phyloP scores from a whole-genome alignment of 92 coral and sea anemone genomes.

The Ricordea florida region DNA sequence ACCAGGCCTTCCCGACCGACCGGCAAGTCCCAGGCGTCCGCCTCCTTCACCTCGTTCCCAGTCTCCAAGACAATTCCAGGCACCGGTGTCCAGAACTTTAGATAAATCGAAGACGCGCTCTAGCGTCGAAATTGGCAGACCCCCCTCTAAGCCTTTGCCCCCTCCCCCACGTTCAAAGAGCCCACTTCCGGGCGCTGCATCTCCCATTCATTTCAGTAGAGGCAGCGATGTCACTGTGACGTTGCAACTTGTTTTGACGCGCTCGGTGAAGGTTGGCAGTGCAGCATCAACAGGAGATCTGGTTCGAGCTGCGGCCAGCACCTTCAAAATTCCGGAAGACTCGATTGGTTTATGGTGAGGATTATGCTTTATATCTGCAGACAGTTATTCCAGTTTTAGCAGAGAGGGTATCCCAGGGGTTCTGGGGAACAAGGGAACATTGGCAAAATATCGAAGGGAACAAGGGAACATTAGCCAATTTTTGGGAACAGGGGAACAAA shows the following conservation, averaged over 20 bases:
- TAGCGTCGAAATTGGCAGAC: slow-evolving; percentile 52
- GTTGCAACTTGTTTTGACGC: slow-evolving; percentile 75
- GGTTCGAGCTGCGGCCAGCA: slow-evolving; percentile 71
- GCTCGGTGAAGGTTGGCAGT: slow-evolving; percentile 70
- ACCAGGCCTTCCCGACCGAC: slow-evolving; percentile 45
- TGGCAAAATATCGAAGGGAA: too few relatives aligned
- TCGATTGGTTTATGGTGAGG: slow-evolving; percentile 70
- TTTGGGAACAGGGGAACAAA: too few relatives aligned
- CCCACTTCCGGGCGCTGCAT: slow-evolving; percentile 10
- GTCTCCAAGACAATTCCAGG: neutral
- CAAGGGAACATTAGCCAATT: too few relatives aligned
- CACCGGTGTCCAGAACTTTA: neutral
- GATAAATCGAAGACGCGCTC: neutral
- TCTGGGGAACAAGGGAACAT: too few relatives aligned
- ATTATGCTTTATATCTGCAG: too few relatives aligned
- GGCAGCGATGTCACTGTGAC: slow-evolving; percentile 51
- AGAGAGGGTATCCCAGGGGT: too few relatives aligned
- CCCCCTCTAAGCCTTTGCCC: slow-evolving; percentile 83
- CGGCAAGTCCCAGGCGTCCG: slow-evolving; percentile 36
- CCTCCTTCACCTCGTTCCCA: slow-evolving; percentile 17
- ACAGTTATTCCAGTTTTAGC: too few relatives aligned
- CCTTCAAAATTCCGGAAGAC: slow-evolving; percentile 63
- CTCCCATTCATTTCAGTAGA: neutral
- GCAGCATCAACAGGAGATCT: slow-evolving; percentile 59
- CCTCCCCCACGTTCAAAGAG: slow-evolving; percentile 73